phyloP scores from a whole-genome alignment of 2,113 vertebrate species.

The Thalassarche chlororhynchos region DNA sequence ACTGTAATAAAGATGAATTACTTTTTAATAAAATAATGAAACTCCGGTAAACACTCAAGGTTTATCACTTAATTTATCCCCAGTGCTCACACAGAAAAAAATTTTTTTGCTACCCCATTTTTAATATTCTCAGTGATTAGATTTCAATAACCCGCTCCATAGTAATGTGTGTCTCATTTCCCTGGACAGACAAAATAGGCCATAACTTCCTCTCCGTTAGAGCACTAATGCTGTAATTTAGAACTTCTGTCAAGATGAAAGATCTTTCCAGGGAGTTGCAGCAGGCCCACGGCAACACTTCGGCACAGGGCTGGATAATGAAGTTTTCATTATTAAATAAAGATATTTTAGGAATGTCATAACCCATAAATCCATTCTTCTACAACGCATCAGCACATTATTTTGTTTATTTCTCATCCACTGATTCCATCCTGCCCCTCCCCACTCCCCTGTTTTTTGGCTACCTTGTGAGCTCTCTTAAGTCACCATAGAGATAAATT shows the following conservation, averaged over 20 bases:
- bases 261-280: slow-evolving; percentile 76
- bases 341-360: slow-evolving; percentile 80
- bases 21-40: slow-evolving; percentile 79
- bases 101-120: slow-evolving; percentile 75
- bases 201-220: slow-evolving; percentile 68
- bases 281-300: slow-evolving; percentile 75
- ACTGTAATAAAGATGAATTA: slow-evolving; percentile 88
- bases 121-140: slow-evolving; percentile 90
- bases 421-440: neutral
- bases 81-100: slow-evolving; percentile 72
- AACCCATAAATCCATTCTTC: slow-evolving; percentile 72
- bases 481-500: slow-evolving; percentile 35
- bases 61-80: slow-evolving; percentile 90
- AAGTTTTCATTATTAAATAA: slow-evolving; percentile 87
- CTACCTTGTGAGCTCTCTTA: neutral
- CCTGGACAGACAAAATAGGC: slow-evolving; percentile 84
- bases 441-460: neutral
- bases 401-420: slow-evolving; percentile 61
- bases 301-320: slow-evolving; percentile 74
- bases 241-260: slow-evolving; percentile 82
- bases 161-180: slow-evolving; percentile 89
- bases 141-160: slow-evolving; percentile 87
- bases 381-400: neutral
- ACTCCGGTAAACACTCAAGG: slow-evolving; percentile 79
- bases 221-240: slow-evolving; percentile 77